Evolutionary conservation across 2,888 invertebrate genomes (phyloP), one percentile per base, ranked within the genome.

Genomic region (Strigamia transsilvanica): DNA sequence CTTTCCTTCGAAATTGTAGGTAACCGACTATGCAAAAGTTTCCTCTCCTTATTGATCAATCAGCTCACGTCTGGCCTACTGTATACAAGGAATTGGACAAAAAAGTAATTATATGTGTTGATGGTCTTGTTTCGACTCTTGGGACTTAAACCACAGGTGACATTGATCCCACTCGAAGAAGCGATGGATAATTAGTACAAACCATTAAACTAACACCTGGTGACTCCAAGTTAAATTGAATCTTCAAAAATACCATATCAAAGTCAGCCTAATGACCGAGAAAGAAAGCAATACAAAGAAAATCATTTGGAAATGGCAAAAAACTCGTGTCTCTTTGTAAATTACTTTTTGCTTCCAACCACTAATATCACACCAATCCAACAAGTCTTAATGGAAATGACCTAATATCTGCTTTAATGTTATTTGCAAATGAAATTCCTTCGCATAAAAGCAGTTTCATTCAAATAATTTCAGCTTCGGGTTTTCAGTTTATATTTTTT

Each of bases 91-190:
- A 73, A 12, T 73, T 73, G 73, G 73, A 32, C 27, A 73, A 73
- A 73, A 73, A 73, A 73, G 27, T 32, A 73, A 73, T 73, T 73
- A 73, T 73, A 73, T 12, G 73, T 73, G 73, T 73, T 73, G 73
- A 73, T 73, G 23, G 73, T 27, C 27, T 73, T 73, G 73, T 73
- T 73, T 32, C 12, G 27, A 73, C 73, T 32, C 73, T n/a, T 12
- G 73, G 32, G 73, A 73, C 73, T 27, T 32, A 32, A 73, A 73
- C 73, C 73, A 73, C 73, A 73, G 73, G 73, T 32, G 73, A 73
- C 73, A 73, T 73, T 73, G 73, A 73, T 73, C 73, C 32, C 10
- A 73, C 56, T 56, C n/a, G 56, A 56, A 56, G 32, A 27, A 73
- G 32, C 27, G 73, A 73, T 32, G 32, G 73, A 27, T 73, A 73